Evolutionary conservation across 2,888 invertebrate genomes (phyloP), one percentile per base, ranked within the genome.

Genomic region (Aphrophora alni): DNA sequence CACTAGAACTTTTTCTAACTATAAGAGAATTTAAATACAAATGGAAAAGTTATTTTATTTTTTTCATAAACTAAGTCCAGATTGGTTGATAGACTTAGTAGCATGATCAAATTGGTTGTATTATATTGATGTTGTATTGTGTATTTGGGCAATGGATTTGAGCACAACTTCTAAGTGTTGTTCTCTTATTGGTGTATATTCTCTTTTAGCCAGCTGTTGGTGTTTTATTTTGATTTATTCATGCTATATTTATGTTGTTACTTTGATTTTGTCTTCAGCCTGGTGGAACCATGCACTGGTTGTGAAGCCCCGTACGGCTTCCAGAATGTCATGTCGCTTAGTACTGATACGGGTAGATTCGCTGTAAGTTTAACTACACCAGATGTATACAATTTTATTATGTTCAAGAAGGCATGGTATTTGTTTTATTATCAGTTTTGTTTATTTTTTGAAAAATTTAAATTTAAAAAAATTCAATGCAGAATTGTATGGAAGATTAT

Each of bases 291-390:
- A 83, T 95, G 94, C 86, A 87, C 89, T 76, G 92, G 92, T 83
- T 99, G 99, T 90, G 97, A 95, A 83, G 95, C 97, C 84, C 98
- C 99, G 27, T 99, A 99, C 89, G 98, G 98, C 86, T 99, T 94
- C 91, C 94, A 93, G 88, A 96, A 99, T 90, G 95, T 97, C 88
- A 96, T 99, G 95, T 92, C 92, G 86, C 92, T 99, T 85, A 97
- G 95, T 87, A 93, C 92, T 86, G 93, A 98, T 88, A 95, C 97
- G 17, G 88, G 90, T 87, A 89, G 90, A 88, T 99, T 99, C 90
- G 94, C 96, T 88, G 96, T 97, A 92, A 93, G 96, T 94, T 72
- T 44, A 59, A 25, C 24, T 27, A 14, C 51, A 21, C 33, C 5
- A 3, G 3, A 21, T 5, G 2, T n/a, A 10, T 59, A 14, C 21